phyloP scores from a whole-genome alignment of 2,113 vertebrate species.

The Lynx canadensis region DNA sequence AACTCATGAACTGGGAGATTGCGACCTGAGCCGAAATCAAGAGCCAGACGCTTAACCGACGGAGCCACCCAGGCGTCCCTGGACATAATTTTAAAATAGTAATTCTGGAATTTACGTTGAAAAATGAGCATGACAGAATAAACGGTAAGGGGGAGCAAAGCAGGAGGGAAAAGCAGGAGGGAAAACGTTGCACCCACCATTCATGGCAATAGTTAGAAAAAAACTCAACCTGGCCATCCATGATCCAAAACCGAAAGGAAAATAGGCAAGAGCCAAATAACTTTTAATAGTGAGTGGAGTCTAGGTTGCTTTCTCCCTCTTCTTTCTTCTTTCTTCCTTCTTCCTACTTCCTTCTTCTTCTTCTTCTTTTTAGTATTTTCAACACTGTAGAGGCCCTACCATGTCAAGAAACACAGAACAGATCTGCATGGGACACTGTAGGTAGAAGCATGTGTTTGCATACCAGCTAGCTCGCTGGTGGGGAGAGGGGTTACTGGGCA shows the following conservation, averaged over 20 bases:
- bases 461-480: neutral
- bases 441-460: accelerated
- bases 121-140: neutral
- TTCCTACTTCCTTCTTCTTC: neutral
- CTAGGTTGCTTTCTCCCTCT: no score
- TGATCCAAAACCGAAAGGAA: neutral
- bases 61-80: neutral
- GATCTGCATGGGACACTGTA: accelerated
- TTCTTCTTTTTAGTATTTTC: neutral
- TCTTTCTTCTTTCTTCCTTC: no score
- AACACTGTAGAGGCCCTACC: neutral
- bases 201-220: neutral
- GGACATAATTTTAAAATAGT: neutral
- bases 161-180: neutral
- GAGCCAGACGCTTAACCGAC: no score
- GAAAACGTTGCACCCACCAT: neutral
- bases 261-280: neutral
- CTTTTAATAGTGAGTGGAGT: neutral
- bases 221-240: neutral
- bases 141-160: neutral
- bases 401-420: neutral
- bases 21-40: no score
- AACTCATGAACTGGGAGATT: no score
- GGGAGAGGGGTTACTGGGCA: neutral
- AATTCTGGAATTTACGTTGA: neutral